Conservation (phyloP, 2,888 invertebrate genomes). For the Drosophila algonquin region DNA sequence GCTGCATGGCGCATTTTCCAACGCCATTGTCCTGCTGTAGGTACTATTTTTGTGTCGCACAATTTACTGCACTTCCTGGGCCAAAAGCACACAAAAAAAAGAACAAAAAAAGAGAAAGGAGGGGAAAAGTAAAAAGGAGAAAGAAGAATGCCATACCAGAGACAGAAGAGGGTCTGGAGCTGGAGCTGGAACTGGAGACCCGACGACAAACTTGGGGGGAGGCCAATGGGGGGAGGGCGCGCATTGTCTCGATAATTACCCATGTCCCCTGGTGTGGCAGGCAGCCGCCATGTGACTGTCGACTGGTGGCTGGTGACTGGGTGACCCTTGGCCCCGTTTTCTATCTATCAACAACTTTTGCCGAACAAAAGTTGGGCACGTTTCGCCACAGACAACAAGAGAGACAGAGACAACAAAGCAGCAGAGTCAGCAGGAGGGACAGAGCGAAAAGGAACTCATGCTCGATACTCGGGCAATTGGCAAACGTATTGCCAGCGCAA, state of each 20-base stretch:
- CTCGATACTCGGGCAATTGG: constrained; percentile 6
- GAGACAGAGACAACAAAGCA: constrained; percentile 3
- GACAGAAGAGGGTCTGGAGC: constrained; percentile 21
- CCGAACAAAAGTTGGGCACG: constrained; percentile 60
- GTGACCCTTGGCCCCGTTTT: constrained; percentile 63
- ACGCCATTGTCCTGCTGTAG: constrained; percentile 74
- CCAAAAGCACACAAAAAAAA: constrained; percentile 43
- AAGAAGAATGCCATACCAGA: constrained; percentile 14
- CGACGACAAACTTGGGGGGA: neutral
- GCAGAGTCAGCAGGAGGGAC: neutral
- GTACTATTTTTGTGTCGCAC: constrained; percentile 77
- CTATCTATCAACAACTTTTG: constrained; percentile 69
- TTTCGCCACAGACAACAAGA: constrained; percentile 40
- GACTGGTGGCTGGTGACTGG: neutral
- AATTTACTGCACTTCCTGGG: constrained; percentile 77
- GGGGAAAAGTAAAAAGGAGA: constrained; percentile 4
- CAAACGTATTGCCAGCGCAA: constrained; percentile 27
- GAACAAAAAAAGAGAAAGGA: neutral
- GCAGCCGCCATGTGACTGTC: constrained; percentile 44
- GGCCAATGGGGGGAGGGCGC: constrained; percentile 22
- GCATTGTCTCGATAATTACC: constrained; percentile 77
- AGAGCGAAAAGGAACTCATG: neutral
- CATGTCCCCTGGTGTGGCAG: constrained; percentile 63
- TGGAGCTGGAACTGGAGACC: constrained; percentile 10
- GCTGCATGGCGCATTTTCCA: constrained; percentile 74